Conservation (phyloP, 2,888 invertebrate genomes). For the Rhabditoides inermis region DNA sequence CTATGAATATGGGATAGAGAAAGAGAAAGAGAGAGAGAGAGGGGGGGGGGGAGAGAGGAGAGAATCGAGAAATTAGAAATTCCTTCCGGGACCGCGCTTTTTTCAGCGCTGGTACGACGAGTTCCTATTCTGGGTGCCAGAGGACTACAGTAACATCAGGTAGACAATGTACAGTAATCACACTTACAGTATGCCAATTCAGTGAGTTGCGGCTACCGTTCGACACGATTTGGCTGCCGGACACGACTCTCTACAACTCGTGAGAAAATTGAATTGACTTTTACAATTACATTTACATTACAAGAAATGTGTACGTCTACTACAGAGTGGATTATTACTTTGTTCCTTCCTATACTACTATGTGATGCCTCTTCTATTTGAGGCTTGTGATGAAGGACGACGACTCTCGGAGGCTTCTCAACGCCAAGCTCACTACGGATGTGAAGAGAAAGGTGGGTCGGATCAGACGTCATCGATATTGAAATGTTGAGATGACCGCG, state of each 20-base stretch:
- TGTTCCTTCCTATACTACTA: too few relatives aligned
- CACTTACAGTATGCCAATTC: too few relatives aligned
- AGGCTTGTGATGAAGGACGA: constrained; percentile 50
- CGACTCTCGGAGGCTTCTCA: constrained; percentile 45
- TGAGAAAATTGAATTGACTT: constrained; percentile 4
- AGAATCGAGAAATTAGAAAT: neutral
- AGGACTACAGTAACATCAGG: constrained; percentile 44
- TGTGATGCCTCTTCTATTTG: too few relatives aligned
- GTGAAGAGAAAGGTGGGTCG: constrained; percentile 15
- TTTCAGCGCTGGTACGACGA: constrained; percentile 50
- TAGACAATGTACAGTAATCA: too few relatives aligned
- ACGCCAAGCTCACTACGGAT: constrained; percentile 48
- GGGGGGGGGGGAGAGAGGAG: neutral
- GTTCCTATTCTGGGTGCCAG: constrained; percentile 46
- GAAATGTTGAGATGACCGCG: too few relatives aligned
- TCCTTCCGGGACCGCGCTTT: neutral
- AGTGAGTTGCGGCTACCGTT: constrained; percentile 45
- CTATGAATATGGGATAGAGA: too few relatives aligned
- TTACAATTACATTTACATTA: too few relatives aligned
- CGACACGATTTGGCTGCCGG: constrained; percentile 48
- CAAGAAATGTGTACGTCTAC: too few relatives aligned
- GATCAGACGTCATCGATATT: constrained; percentile 1
- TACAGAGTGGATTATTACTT: too few relatives aligned
- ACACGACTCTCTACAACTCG: constrained; percentile 48
- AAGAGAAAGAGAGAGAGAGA: neutral